A percentile compares a stretch with the other conserved stretches of the same genome.
phyloP scores from a whole-genome alignment of 1,140 invertebrate genomes.

The Eufriesea mexicana region DNA sequence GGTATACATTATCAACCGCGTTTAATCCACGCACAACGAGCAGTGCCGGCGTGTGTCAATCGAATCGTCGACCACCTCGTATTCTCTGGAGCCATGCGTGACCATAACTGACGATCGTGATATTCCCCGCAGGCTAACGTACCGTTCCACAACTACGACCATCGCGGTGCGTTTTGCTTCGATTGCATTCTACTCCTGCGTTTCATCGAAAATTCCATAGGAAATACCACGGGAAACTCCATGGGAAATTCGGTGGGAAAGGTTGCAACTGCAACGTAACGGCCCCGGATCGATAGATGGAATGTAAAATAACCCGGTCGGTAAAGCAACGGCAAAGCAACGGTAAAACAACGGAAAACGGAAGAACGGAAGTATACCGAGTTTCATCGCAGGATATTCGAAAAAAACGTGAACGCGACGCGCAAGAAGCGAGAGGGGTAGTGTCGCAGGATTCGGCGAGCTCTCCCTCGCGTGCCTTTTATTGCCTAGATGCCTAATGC shows the following conservation, averaged over 20 bases:
- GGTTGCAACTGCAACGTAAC: background rate
- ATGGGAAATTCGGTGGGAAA: too few relatives aligned
- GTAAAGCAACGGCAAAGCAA: background rate
- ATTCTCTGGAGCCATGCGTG: slow-evolving; percentile 26
- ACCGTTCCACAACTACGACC: background rate
- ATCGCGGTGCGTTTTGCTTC: slow-evolving; percentile 4
- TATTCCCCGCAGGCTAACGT: slow-evolving; percentile 12
- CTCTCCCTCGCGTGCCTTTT: slow-evolving; percentile 39
- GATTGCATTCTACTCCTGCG: background rate
- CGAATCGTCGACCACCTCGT: slow-evolving; percentile 18
- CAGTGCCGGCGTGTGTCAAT: background rate
- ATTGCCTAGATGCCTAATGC: slow-evolving; percentile 29
- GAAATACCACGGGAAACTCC: background rate
- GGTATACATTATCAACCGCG: slow-evolving; percentile 6
- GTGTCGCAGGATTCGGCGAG: background rate
- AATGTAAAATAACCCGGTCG: background rate
- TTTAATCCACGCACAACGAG: background rate
- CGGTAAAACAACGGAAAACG: too few relatives aligned
- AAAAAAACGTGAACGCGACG: background rate
- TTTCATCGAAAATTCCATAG: background rate
- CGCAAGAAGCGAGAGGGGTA: background rate
- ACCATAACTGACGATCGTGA: slow-evolving; percentile 24
- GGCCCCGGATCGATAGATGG: background rate
- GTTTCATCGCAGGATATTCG: background rate
- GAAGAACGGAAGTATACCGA: background rate